These are phyloP conservation scores for Microctenopoma lineatum DNA, from an alignment of 2,797 vertebrate species.

Conservation along the genomic window DNA sequence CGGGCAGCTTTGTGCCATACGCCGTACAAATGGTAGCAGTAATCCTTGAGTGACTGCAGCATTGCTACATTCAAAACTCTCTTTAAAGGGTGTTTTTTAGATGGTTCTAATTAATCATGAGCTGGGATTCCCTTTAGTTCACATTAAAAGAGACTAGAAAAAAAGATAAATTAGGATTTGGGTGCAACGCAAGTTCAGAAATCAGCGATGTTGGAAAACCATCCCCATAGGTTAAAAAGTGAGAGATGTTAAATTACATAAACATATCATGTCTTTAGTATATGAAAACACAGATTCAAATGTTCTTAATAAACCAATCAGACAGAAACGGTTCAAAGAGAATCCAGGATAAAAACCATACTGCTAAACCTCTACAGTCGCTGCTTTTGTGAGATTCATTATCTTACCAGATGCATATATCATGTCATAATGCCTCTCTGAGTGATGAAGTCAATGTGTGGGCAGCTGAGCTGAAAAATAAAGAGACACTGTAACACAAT, in stretches of 20 bases:
- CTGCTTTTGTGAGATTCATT: conserved; percentile 27
- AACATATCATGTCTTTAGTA: background rate
- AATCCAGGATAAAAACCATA: conserved; percentile 8
- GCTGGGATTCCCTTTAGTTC: conserved; percentile 31
- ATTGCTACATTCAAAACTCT: conserved; percentile 48
- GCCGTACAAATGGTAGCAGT: conserved; percentile 55
- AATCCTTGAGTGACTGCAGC: conserved; percentile 62
- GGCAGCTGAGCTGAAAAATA: conserved; percentile 39
- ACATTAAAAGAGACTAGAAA: conserved; percentile 19
- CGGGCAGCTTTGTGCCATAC: conserved; percentile 57
- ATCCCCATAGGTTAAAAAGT: background rate
- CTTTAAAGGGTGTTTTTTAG: conserved; percentile 40
- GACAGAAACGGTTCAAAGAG: conserved; percentile 10
- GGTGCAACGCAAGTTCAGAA: background rate
- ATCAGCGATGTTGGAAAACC: background rate
- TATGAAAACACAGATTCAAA: background rate
- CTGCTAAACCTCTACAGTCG: conserved; percentile 3
- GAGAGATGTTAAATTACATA: background rate
- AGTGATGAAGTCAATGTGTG: conserved; percentile 51
- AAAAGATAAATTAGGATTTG: conserved; percentile 4
- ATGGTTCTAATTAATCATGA: conserved; percentile 54
- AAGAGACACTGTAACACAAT: conserved; percentile 13
- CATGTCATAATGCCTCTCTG: conserved; percentile 36
- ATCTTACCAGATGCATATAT: conserved; percentile 50
- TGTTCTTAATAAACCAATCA: background rate